Percentiles rank a stretch among this genome's conserved stretches.
These are phyloP conservation scores for Thunnus maccoyii DNA, from an alignment of 2,113 vertebrate species.

Conservation along the genomic window DNA sequence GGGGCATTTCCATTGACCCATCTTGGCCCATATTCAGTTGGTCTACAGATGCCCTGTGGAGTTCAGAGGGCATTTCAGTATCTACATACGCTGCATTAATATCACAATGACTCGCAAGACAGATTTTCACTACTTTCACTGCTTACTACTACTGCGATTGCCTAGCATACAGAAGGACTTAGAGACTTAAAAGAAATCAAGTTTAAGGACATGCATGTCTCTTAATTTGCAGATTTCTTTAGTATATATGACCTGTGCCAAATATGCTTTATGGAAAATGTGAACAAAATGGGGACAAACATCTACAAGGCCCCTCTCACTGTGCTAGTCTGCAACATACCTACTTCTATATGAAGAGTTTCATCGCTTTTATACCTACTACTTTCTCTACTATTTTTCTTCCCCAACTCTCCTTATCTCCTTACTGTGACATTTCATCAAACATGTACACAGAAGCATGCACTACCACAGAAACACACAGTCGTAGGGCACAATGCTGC, in stretches of 20 bases:
- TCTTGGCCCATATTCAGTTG: constrained; percentile 18
- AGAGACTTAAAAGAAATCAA: background rate
- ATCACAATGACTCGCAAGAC: background rate
- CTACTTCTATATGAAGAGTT: background rate
- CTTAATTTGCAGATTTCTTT: background rate
- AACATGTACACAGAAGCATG: constrained; percentile 20
- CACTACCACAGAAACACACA: constrained; percentile 10
- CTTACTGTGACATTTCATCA: constrained; percentile 19
- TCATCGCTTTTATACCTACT: background rate
- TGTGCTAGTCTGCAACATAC: background rate
- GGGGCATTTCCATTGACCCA: constrained; percentile 41
- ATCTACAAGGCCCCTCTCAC: background rate
- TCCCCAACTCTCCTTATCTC: constrained; percentile 4
- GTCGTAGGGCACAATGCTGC: constrained; percentile 4
- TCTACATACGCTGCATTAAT: constrained; percentile 24
- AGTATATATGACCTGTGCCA: too few species aligned
- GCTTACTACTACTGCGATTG: background rate
- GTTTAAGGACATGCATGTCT: background rate
- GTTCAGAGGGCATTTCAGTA: constrained; percentile 35
- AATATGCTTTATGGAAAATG: background rate
- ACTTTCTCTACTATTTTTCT: background rate
- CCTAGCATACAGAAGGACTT: background rate
- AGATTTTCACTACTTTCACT: background rate
- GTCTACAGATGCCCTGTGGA: constrained; percentile 17
- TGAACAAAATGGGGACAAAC: background rate